Conservation (phyloP, 2,797 vertebrate species). For the Nothura maculosa region DNA sequence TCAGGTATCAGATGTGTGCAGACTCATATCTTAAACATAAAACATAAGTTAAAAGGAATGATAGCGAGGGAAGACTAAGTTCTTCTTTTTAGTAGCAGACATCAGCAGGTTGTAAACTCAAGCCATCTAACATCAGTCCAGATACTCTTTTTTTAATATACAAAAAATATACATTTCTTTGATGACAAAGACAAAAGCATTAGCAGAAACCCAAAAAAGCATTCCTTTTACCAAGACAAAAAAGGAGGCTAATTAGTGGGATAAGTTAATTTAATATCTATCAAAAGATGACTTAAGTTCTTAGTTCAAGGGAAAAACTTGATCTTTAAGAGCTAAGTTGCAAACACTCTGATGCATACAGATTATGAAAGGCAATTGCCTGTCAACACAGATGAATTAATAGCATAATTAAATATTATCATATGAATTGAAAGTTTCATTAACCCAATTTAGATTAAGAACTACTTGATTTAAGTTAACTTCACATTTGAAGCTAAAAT, state of each 20-base stretch:
- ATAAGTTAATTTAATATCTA: not conserved
- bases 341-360: not conserved
- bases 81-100: not conserved
- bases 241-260: not conserved
- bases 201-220: not conserved
- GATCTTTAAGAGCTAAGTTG: not conserved
- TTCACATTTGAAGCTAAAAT: not conserved
- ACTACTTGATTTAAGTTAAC: too few species aligned
- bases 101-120: not conserved
- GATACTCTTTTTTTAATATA: not conserved
- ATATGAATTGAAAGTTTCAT: not conserved
- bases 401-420: not conserved
- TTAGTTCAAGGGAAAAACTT: not conserved
- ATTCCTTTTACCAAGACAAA: not conserved
- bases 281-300: not conserved
- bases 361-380: not conserved
- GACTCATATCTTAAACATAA: not conserved
- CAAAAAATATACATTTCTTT: accelerated
- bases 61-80: not conserved
- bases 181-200: not conserved
- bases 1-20: not conserved
- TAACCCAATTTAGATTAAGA: not conserved
- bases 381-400: not conserved
- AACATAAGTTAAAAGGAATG: not conserved
- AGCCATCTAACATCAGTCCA: not conserved